Evolutionary conservation across 2,113 vertebrate species (phyloP).

Genomic region (Sclerurus mexicanus): DNA sequence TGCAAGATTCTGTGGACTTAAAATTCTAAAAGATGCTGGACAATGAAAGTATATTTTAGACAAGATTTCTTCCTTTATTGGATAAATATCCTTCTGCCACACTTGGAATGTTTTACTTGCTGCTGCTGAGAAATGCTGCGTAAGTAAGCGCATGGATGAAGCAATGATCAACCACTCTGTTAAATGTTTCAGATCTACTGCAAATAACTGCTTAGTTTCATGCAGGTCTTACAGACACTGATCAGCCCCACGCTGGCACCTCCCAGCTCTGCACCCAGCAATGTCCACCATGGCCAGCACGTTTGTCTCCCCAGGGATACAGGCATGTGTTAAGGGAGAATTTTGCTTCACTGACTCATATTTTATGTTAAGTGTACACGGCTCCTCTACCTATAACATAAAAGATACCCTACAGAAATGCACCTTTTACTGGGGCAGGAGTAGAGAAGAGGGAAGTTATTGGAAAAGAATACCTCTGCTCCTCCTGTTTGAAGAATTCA

Average conservation of each 20-base stretch:
- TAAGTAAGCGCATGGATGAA: not conserved
- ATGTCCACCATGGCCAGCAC: fast-evolving
- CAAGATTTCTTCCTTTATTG: not conserved
- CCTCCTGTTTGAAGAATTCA: not conserved
- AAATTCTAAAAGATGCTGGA: not conserved
- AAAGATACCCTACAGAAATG: not conserved
- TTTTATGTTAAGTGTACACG: not conserved
- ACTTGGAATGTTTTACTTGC: not conserved
- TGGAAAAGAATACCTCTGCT: not conserved
- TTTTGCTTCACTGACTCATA: not conserved
- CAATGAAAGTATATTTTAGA: not conserved
- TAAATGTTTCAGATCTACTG: not conserved
- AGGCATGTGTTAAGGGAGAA: not conserved
- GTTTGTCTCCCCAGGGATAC: not conserved
- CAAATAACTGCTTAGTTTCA: not conserved
- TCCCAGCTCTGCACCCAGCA: not conserved
- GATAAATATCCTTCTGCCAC: not conserved
- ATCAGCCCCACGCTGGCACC: fast-evolving
- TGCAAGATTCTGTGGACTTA: not conserved
- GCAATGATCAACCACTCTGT: not conserved
- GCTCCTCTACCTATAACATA: not conserved
- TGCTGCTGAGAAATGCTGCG: not conserved
- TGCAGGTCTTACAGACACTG: not conserved
- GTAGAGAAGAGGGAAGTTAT: not conserved
- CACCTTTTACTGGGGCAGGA: not conserved